Conservation (phyloP, 2,888 invertebrate genomes). For the Sericinus montela region DNA sequence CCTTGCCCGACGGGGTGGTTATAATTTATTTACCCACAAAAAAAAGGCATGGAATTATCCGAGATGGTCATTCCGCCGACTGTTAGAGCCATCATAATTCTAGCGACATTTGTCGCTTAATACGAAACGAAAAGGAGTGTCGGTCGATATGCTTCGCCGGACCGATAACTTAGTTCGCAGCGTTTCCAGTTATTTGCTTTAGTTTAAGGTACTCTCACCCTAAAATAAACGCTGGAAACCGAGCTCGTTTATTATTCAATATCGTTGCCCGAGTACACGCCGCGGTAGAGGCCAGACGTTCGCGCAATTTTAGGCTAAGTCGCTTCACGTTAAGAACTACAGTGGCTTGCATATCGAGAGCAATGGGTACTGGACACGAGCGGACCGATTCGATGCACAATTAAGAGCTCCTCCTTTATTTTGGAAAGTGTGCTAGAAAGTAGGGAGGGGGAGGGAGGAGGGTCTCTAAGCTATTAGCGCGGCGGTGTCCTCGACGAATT, state of each 20-base stretch:
- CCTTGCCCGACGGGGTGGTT: no score
- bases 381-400: slow-evolving; percentile 41
- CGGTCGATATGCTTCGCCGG: slow-evolving; percentile 4
- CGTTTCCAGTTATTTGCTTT: slow-evolving; percentile 10
- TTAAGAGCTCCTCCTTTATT: slow-evolving; percentile 61
- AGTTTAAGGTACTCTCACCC: slow-evolving; percentile 17
- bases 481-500: slow-evolving; percentile 58
- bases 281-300: background rate
- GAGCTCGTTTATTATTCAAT: slow-evolving; percentile 21
- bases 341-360: slow-evolving; percentile 1
- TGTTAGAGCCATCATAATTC: no score
- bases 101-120: background rate
- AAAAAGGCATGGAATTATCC: no score
- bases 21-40: no score
- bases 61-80: no score
- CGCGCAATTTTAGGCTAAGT: slow-evolving; percentile 3
- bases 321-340: background rate
- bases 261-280: slow-evolving; percentile 11
- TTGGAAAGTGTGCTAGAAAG: slow-evolving; percentile 51
- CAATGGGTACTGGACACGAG: slow-evolving; percentile 17
- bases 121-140: background rate
- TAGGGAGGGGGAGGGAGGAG: slow-evolving; percentile 32
- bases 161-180: slow-evolving; percentile 4
- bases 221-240: slow-evolving; percentile 20
- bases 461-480: slow-evolving; percentile 67